These are phyloP conservation scores for Etia nguti DNA, from an alignment of 2,113 vertebrate species.

Conservation along the genomic window DNA sequence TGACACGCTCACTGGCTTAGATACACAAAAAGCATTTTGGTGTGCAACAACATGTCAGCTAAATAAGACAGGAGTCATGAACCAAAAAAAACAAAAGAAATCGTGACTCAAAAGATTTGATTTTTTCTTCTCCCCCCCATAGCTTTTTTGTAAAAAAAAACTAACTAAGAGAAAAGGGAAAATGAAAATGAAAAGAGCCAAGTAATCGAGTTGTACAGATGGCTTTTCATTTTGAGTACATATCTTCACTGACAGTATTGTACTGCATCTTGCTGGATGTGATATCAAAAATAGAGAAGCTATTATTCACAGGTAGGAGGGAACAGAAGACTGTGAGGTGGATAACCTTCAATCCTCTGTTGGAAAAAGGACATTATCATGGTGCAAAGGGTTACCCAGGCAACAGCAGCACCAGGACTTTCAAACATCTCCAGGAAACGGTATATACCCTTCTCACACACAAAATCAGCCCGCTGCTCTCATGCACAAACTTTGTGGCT, in stretches of 20 bases:
- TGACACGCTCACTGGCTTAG: background rate
- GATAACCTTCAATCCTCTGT: constrained; percentile 41
- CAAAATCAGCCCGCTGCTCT: background rate
- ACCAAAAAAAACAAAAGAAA: background rate
- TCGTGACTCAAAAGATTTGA: background rate
- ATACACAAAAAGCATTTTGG: background rate
- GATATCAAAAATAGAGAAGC: background rate
- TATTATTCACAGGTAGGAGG: background rate
- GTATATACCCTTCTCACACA: background rate
- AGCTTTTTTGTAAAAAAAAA: background rate
- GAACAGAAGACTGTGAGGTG: constrained; percentile 6
- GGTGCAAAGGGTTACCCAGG: constrained; percentile 52
- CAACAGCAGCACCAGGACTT: constrained; percentile 42
- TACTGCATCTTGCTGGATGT: background rate
- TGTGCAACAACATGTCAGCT: background rate
- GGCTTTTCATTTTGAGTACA: background rate
- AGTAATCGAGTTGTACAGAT: background rate
- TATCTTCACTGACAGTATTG: background rate
- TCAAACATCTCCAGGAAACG: background rate
- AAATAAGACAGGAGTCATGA: background rate
- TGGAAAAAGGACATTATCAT: constrained; percentile 29
- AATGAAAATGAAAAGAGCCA: background rate
- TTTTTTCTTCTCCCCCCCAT: background rate
- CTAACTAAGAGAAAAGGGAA: background rate
- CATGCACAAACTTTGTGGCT: background rate